Percentiles rank a stretch among this genome's conserved stretches.
phyloP scores from a whole-genome alignment of 2,113 vertebrate genomes.

The Anthoscopus minutus region DNA sequence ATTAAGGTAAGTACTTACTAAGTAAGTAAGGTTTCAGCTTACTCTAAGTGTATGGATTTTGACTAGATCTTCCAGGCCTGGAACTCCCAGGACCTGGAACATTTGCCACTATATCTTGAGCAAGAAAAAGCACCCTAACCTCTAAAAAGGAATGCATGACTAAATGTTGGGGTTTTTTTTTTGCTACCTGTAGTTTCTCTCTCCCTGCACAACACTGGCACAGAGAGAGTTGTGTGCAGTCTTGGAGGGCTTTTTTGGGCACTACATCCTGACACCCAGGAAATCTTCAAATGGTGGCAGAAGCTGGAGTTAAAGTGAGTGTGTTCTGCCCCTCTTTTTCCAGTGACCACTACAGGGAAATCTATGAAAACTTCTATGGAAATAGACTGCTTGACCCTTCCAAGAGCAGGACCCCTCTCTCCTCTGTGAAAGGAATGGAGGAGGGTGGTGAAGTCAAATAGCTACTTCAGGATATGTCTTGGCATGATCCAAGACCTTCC shows the following conservation, averaged over 20 bases:
- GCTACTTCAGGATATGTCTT: neutral
- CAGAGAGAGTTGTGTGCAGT: neutral
- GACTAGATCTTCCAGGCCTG: neutral
- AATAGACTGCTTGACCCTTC: neutral
- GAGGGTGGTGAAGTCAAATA: neutral
- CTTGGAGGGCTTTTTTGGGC: neutral
- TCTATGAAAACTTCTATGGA: neutral
- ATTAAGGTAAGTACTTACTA: too few species aligned
- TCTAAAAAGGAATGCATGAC: neutral
- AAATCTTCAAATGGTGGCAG: neutral
- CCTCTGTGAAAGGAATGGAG: neutral
- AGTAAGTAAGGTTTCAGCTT: neutral
- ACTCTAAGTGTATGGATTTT: neutral
- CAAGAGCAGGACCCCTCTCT: neutral
- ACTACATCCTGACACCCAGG: neutral
- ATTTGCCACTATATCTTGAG: neutral
- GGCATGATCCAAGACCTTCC: neutral
- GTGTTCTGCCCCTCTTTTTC: neutral
- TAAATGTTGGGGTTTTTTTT: neutral
- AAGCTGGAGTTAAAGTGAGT: neutral
- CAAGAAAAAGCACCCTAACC: neutral
- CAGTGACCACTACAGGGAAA: neutral
- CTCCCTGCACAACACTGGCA: neutral
- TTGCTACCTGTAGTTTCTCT: neutral
- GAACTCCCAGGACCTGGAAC: neutral